Evolutionary conservation across 2,113 vertebrate genomes (phyloP).

Genomic region (Dasyprocta punctata): DNA sequence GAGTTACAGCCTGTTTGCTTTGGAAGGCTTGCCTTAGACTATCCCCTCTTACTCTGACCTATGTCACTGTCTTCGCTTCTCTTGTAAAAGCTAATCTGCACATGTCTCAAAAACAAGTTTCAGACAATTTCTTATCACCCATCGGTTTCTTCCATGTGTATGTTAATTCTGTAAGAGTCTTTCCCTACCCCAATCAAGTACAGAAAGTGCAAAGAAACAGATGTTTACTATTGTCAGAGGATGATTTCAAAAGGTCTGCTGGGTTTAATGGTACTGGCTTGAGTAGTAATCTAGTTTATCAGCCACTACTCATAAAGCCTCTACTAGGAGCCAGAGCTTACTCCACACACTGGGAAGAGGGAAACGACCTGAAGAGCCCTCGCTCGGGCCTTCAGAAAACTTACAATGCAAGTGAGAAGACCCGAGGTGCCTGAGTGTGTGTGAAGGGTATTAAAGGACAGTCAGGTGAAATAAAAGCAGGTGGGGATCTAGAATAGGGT

Average conservation of each 20-base stretch:
- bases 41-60: not conserved
- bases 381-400: not conserved
- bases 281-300: rapidly evolving
- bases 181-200: not conserved
- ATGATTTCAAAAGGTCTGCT: not conserved
- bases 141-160: not conserved
- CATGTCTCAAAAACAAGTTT: not conserved
- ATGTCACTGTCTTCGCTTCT: not conserved
- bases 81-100: not conserved
- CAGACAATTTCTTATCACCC: not conserved
- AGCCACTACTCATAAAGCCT: not conserved
- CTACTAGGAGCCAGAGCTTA: too few species aligned
- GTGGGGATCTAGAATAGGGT: rapidly evolving
- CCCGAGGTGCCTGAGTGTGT: not conserved
- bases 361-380: not conserved
- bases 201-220: not conserved
- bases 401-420: not conserved
- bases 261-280: not conserved
- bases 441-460: not conserved
- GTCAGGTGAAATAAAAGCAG: not conserved
- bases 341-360: not conserved
- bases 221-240: not conserved
- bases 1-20: not conserved
- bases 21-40: not conserved
- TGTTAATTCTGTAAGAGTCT: not conserved